Evolutionary conservation across 2,113 vertebrate species (phyloP).

Genomic region (Myiagra hebetior): DNA sequence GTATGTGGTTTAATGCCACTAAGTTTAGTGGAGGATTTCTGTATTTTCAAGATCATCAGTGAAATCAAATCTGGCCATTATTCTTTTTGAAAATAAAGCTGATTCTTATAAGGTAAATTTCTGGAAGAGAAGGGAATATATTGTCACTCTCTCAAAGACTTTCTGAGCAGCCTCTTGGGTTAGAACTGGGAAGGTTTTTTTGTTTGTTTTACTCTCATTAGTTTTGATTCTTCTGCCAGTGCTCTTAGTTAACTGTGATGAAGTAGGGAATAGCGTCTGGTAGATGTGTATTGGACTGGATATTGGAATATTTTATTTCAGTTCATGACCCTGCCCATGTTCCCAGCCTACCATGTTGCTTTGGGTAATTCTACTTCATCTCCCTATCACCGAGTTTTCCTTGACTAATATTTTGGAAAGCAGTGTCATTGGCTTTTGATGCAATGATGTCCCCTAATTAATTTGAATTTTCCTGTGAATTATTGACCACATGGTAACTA

Average conservation of each 20-base stretch:
- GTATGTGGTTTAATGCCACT: background rate
- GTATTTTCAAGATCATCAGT: background rate
- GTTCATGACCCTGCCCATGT: background rate
- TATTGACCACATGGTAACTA: background rate
- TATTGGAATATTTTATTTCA: background rate
- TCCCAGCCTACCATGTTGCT: background rate
- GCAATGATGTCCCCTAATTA: background rate
- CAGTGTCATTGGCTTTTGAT: background rate
- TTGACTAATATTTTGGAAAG: background rate
- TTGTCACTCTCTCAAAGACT: background rate
- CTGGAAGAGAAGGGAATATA: background rate
- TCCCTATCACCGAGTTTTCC: background rate
- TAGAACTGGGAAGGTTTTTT: background rate
- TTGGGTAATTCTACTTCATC: background rate
- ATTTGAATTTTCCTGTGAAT: background rate
- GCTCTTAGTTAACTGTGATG: background rate
- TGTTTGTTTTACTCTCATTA: background rate
- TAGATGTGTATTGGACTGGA: background rate
- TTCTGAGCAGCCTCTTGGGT: background rate
- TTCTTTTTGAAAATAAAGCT: background rate
- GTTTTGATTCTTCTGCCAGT: background rate
- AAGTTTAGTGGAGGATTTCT: background rate
- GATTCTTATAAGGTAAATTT: background rate
- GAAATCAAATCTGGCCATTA: background rate
- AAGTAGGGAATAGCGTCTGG: background rate